Evolutionary conservation across 1,140 invertebrate genomes (phyloP).

Genomic region (Melanaphis sacchari): DNA sequence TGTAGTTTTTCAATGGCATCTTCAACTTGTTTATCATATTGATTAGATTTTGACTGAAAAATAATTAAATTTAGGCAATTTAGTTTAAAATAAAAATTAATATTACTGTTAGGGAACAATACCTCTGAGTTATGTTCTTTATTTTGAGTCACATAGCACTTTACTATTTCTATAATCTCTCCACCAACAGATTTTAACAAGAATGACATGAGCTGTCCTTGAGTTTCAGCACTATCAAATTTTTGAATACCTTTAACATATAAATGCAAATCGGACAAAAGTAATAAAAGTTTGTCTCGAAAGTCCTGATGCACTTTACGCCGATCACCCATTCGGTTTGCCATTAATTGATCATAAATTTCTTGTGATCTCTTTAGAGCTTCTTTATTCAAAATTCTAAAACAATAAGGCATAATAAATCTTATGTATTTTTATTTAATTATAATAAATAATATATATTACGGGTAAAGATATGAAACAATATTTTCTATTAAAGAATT

Average conservation of each 20-base stretch:
- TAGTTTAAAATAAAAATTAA: neutral
- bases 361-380: conserved; percentile 72
- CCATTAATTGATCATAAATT: conserved; percentile 74
- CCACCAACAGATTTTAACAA: conserved; percentile 82
- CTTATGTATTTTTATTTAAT: conserved; percentile 35
- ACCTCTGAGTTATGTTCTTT: conserved; percentile 54
- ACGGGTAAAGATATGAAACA: conserved; percentile 69
- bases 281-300: conserved; percentile 81
- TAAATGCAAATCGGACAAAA: conserved; percentile 78
- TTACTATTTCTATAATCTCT: conserved; percentile 75
- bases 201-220: conserved; percentile 78
- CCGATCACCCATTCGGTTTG: conserved; percentile 71
- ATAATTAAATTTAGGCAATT: neutral
- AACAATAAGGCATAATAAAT: conserved; percentile 61
- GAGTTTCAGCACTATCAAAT: conserved; percentile 68
- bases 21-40: conserved; percentile 68
- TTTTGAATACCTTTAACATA: conserved; percentile 87
- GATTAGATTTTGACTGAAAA: conserved; percentile 69
- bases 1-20: conserved; percentile 70
- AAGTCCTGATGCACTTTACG: conserved; percentile 80
- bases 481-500: conserved; percentile 63
- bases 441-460: conserved; percentile 61
- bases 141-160: conserved; percentile 44
- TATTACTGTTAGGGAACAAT: neutral
- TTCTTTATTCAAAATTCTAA: conserved; percentile 66